Percentiles rank a stretch among this genome's conserved stretches.
Evolutionary conservation across 2,113 vertebrate genomes (phyloP).

Genomic region (Pelodiscus sinensis): DNA sequence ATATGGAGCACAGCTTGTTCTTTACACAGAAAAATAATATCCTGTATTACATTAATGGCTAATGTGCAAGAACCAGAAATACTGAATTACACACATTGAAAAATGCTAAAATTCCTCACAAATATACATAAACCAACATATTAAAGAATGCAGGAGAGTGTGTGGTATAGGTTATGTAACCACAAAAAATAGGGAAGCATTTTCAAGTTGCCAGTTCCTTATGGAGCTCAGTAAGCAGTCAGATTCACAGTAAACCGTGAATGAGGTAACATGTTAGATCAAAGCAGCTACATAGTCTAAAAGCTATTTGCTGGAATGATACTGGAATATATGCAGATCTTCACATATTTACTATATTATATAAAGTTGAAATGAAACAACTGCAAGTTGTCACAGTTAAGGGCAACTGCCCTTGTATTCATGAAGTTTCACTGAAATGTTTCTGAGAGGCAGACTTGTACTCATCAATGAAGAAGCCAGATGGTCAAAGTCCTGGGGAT

Average conservation of each 20-base stretch:
- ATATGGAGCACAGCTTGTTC: accelerated
- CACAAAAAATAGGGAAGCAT: background rate
- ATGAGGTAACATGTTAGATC: background rate
- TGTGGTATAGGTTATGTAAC: background rate
- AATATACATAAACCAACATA: background rate
- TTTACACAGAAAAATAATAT: background rate
- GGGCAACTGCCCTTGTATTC: background rate
- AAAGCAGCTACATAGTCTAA: background rate
- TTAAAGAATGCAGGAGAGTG: background rate
- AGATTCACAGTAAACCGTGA: background rate
- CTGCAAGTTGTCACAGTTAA: background rate
- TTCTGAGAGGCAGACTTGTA: background rate
- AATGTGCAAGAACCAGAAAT: background rate
- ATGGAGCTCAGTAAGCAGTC: background rate
- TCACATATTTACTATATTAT: background rate
- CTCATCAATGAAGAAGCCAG: background rate
- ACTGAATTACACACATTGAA: background rate
- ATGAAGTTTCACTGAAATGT: background rate
- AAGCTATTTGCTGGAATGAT: background rate
- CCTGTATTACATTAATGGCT: background rate
- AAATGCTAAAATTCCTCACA: background rate
- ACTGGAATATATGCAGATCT: background rate
- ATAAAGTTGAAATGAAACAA: background rate
- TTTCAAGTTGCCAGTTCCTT: background rate
- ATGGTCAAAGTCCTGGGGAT: background rate